Percentiles rank a stretch among this genome's conserved stretches.
Conservation (phyloP, 2,888 invertebrate species). For the Ochropleura leucogaster region DNA sequence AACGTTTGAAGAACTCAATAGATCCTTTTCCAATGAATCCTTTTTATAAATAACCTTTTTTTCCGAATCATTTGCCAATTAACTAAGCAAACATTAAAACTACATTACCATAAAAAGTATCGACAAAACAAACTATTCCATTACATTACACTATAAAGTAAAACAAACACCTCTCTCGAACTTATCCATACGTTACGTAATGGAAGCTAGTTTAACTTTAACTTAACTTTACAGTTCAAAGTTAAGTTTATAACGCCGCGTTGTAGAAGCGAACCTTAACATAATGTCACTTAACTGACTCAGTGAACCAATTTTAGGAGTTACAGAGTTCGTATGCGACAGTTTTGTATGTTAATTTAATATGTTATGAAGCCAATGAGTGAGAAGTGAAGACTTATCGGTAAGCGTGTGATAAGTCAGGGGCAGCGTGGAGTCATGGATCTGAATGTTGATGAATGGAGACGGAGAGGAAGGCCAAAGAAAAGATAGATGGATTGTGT, state of each 20-base stretch:
- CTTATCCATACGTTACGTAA: constrained; percentile 12
- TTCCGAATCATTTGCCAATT: neutral
- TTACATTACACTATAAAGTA: neutral
- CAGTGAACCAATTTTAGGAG: constrained; percentile 34
- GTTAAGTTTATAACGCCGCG: constrained; percentile 34
- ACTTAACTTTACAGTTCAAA: constrained; percentile 25
- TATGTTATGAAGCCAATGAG: no score
- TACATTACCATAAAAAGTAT: neutral
- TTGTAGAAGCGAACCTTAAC: constrained; percentile 12
- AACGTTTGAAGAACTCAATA: no score
- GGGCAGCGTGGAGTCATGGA: no score
- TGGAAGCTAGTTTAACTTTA: constrained; percentile 6
- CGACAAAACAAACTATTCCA: neutral
- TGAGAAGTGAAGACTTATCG: neutral
- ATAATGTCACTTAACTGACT: constrained; percentile 39
- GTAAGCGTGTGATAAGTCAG: no score
- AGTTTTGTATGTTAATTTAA: constrained; percentile 11
- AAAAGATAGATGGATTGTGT: no score
- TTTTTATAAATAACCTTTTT: no score
- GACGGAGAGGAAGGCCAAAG: no score
- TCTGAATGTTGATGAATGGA: no score
- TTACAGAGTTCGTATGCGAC: constrained; percentile 25
- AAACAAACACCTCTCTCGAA: constrained; percentile 12
- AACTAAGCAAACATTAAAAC: neutral
- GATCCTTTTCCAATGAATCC: no score